Evolutionary conservation across 2,113 vertebrate genomes (phyloP).

Genomic region (Eclectus roratus): DNA sequence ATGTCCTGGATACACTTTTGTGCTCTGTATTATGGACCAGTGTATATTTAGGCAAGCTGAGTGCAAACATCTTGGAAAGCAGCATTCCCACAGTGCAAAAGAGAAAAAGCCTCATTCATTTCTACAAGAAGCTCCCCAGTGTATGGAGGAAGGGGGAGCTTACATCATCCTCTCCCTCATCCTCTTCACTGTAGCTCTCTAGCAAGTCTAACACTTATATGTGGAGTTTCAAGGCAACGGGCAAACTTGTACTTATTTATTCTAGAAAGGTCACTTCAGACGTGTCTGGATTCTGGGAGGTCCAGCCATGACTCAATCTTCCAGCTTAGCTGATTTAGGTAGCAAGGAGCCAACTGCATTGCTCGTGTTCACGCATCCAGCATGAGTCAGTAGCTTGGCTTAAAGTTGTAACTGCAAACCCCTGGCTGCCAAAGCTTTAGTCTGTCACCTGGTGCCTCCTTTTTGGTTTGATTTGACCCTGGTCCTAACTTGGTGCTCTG

Average conservation of each 20-base stretch:
- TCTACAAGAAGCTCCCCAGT: neutral
- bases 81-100: neutral
- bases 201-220: neutral
- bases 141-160: neutral
- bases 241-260: slow-evolving; percentile 8
- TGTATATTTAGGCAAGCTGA: slow-evolving; percentile 14
- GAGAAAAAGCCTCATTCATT: slow-evolving; percentile 38
- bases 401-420: neutral
- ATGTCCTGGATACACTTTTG: fast-evolving
- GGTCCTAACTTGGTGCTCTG: neutral
- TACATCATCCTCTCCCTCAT: neutral
- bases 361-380: slow-evolving; percentile 49
- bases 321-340: slow-evolving; percentile 27
- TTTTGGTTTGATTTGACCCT: neutral
- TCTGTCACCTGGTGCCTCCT: neutral
- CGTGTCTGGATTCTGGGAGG: slow-evolving; percentile 37
- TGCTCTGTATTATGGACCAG: neutral
- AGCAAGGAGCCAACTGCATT: slow-evolving; percentile 39
- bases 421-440: neutral
- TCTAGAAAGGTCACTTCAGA: slow-evolving; percentile 59
- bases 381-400: slow-evolving; percentile 54
- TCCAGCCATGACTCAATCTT: slow-evolving; percentile 35
- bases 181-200: neutral
- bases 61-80: neutral
- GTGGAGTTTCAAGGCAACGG: neutral